Evolutionary conservation across 37 sponge, comb jelly and placozoan genomes (phyloP), one percentile per base, ranked within the genome.

Genomic region (Cladorhizidae sp.): DNA sequence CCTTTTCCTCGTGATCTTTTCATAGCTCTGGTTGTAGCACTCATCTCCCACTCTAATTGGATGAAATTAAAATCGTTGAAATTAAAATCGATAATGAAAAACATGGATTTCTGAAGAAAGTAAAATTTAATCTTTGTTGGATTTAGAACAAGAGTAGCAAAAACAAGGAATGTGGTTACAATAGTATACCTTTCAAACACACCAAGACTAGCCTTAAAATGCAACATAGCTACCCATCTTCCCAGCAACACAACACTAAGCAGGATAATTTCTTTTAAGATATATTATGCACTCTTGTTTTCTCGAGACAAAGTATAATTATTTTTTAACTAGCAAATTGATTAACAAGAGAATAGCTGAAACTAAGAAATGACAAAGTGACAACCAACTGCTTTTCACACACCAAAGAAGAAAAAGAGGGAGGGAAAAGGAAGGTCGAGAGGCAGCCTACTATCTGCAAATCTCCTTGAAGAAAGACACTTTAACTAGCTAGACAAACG

Each of bases 1-100:
- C 6, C 8, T 39, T 76, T 61, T 76, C 77, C 77, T 61, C 77
- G 58, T 15, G 26, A 51, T 61, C 77, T 57, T 39, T 76, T 76
- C 33, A 61, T 32, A n/a, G 62, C 77, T 76, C 77, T 76, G 1
- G 62, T 61, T 15, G 61, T 61, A 42, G 67, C 31, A 33, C 62
- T 61, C 77, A 76, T 76, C 3, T 29, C 63, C n/a, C 58, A 14
- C 38, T 76, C 61, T 54, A 74, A 54, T 29, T 55, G 8, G n/a
- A 71, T 2, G 3, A 43, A 1, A 40, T 42, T 15, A n/a, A n/a
- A n/a, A n/a, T 54, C 55, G 12, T 54, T 54, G 55, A 20, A 54
- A 54, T 20, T 54, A 54, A 54, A 54, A 54, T 17, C 55, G 17
- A 12, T 54, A 20, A 54, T 54, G 55, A 54, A 54, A 20, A 54